Evolutionary conservation across 2,113 vertebrate species (phyloP).

Genomic region (Tursiops truncatus): DNA sequence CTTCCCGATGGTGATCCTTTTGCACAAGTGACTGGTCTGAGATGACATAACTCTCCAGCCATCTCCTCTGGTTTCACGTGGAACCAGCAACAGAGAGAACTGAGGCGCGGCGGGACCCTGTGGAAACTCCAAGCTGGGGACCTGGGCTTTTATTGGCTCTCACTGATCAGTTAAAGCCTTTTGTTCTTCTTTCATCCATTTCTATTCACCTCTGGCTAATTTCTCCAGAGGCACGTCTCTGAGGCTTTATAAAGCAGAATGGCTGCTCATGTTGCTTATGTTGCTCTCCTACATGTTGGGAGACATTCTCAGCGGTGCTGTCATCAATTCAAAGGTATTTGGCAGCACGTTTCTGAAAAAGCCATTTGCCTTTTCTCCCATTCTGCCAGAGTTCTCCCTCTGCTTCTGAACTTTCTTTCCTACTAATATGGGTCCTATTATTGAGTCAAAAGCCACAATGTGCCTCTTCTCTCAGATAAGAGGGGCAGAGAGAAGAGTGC

Average conservation of each 20-base stretch:
- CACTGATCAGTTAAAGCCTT: neutral
- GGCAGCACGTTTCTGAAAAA: neutral
- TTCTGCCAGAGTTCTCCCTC: neutral
- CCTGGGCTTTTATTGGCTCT: neutral
- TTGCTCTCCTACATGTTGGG: neutral
- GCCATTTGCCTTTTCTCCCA: neutral
- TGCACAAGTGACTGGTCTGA: neutral
- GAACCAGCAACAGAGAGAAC: neutral
- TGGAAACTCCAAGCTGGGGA: neutral
- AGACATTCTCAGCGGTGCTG: neutral
- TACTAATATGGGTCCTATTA: neutral
- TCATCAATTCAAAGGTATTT: neutral
- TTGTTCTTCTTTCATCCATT: neutral
- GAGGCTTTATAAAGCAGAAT: neutral
- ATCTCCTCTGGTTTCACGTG: neutral
- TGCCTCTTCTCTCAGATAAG: neutral
- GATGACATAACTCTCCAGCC: neutral
- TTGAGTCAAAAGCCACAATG: neutral
- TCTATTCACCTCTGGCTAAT: neutral
- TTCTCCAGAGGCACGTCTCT: neutral
- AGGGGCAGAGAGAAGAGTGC: neutral
- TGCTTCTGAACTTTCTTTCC: neutral
- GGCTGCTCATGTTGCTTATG: neutral
- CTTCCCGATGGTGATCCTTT: rapidly evolving
- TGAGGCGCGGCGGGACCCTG: neutral